A percentile compares a stretch with the other conserved stretches of the same genome.
These are phyloP conservation scores for Scytalopus superciliaris DNA, from an alignment of 2,113 vertebrate genomes.

Conservation along the genomic window DNA sequence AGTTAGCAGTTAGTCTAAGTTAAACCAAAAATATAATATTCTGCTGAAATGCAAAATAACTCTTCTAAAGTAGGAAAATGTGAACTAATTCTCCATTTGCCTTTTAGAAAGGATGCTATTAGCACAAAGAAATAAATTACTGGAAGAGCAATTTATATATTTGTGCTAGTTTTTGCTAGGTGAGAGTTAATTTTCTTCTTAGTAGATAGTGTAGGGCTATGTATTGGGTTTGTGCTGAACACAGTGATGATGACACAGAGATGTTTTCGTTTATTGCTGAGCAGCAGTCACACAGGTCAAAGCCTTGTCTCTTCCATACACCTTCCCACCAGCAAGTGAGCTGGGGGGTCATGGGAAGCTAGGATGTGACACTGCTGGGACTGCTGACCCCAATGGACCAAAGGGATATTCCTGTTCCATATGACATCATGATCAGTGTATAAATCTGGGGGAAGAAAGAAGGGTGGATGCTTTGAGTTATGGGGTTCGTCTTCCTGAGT, in stretches of 20 bases:
- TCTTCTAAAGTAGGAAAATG: not conserved
- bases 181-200: not conserved
- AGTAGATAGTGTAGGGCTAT: not conserved
- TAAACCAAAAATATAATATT: not conserved
- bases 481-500: not conserved
- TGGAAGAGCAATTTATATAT: not conserved
- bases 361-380: not conserved
- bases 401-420: not conserved
- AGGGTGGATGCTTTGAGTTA: not conserved
- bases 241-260: not conserved
- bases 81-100: not conserved
- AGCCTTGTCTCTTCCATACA: not conserved
- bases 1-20: not conserved
- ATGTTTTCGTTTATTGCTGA: not conserved
- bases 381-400: fast-evolving
- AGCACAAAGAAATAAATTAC: not conserved
- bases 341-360: not conserved
- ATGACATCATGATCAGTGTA: not conserved
- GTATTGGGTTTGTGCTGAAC: not conserved
- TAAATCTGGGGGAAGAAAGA: not conserved
- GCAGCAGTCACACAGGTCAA: not conserved
- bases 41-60: not conserved
- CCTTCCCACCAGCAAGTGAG: fast-evolving
- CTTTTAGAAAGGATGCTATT: not conserved
- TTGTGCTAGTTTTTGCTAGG: not conserved